Conservation (phyloP, 2,888 invertebrate genomes). For the Caenorhabditis doughertyi region DNA sequence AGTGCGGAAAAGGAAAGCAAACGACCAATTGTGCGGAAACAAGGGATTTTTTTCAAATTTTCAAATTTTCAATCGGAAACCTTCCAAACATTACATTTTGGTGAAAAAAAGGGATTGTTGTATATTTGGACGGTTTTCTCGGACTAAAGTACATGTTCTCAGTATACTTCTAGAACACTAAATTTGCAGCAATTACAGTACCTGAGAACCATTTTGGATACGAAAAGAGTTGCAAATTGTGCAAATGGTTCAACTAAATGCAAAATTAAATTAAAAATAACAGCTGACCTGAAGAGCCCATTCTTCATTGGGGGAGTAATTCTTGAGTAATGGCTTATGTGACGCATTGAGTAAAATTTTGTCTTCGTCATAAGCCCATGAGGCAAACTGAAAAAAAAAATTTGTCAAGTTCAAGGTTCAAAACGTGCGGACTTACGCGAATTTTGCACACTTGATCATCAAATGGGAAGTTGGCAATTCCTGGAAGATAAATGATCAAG, state of each 20-base stretch:
- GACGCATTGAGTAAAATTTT: constrained; percentile 73
- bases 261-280: too few relatives aligned
- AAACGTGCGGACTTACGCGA: constrained; percentile 53
- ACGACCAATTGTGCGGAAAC: neutral
- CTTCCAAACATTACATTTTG: too few relatives aligned
- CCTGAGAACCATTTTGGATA: too few relatives aligned
- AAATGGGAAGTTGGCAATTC: constrained; percentile 76
- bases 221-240: too few relatives aligned
- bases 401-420: constrained; percentile 1
- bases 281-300: constrained; percentile 76
- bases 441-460: constrained; percentile 76
- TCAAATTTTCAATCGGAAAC: too few relatives aligned
- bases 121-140: too few relatives aligned
- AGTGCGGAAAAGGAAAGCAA: neutral
- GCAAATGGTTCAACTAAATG: too few relatives aligned
- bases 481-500: constrained; percentile 56
- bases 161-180: too few relatives aligned
- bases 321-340: constrained; percentile 69
- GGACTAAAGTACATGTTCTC: too few relatives aligned
- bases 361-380: constrained; percentile 78
- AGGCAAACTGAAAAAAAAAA: constrained; percentile 76
- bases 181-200: too few relatives aligned
- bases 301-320: constrained; percentile 77
- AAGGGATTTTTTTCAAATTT: neutral
- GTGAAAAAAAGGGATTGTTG: too few relatives aligned